Conservation (phyloP, 1,140 invertebrate species). For the Laodelphax striatellus region DNA sequence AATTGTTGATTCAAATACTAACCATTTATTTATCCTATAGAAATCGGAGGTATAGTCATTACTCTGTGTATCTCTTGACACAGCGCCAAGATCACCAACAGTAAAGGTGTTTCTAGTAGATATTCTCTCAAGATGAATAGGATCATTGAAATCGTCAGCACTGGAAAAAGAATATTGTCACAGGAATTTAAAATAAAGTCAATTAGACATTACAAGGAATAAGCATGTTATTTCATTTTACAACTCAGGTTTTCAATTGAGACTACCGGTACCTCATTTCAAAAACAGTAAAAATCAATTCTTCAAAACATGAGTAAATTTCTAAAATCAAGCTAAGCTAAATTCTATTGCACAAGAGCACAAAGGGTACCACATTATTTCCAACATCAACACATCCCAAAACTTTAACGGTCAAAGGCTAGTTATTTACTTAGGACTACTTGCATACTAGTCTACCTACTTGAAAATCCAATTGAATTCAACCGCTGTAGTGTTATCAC, state of each 20-base stretch:
- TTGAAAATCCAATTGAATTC: too few species aligned
- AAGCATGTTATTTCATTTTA: not conserved
- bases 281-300: too few species aligned
- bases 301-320: too few species aligned
- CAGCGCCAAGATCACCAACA: constrained; percentile 71
- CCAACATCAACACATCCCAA: too few species aligned
- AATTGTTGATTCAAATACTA: constrained; percentile 23
- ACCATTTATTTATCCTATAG: constrained; percentile 92
- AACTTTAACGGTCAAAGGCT: too few species aligned
- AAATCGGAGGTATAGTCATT: constrained; percentile 82
- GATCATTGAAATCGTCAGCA: constrained; percentile 88
- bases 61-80: constrained; percentile 54
- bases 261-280: too few species aligned
- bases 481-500: too few species aligned
- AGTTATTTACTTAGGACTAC: too few species aligned
- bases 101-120: constrained; percentile 83
- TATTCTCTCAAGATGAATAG: constrained; percentile 80
- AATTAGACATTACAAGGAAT: not conserved
- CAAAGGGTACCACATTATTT: too few species aligned
- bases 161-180: constrained; percentile 32
- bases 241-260: not conserved
- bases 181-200: not conserved
- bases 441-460: too few species aligned
- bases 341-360: too few species aligned
- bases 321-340: too few species aligned